Percentiles rank a stretch among this genome's conserved stretches.
These are phyloP conservation scores for Pangasius djambal DNA, from an alignment of 2,797 vertebrate species.

Conservation along the genomic window DNA sequence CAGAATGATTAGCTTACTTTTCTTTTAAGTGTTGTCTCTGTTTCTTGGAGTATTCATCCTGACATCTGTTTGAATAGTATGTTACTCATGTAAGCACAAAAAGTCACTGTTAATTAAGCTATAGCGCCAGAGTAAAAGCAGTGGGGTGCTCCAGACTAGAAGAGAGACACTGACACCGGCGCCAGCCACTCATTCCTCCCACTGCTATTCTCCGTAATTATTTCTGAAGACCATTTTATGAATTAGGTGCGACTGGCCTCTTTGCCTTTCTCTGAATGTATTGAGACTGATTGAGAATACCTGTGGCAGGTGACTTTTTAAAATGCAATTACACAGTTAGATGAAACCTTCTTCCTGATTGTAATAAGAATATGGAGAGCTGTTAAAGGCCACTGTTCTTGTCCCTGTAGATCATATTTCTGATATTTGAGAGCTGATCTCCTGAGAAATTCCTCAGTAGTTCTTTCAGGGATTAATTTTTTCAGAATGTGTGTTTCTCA, in stretches of 20 bases:
- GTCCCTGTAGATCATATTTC: constrained; percentile 34
- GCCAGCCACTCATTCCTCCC: constrained; percentile 33
- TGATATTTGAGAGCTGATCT: constrained; percentile 36
- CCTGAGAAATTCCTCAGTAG: neutral
- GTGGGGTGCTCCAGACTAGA: constrained; percentile 20
- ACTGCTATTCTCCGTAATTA: constrained; percentile 51
- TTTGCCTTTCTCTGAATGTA: constrained; percentile 31
- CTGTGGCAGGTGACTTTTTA: constrained; percentile 56
- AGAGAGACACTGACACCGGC: neutral
- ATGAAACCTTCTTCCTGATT: constrained; percentile 50
- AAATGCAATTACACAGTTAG: constrained; percentile 57
- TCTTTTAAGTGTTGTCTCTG: constrained; percentile 2
- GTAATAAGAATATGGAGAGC: constrained; percentile 48
- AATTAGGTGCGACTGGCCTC: constrained; percentile 45
- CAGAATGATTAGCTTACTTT: constrained; percentile 17
- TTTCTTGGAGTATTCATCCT: constrained; percentile 9
- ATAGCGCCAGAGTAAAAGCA: neutral
- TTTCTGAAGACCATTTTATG: constrained; percentile 56
- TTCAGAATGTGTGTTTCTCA: neutral
- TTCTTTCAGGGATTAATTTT: neutral
- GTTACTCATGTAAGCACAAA: constrained; percentile 1
- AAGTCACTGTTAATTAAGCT: constrained; percentile 29
- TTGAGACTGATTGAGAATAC: constrained; percentile 54
- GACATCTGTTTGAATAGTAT: constrained; percentile 33
- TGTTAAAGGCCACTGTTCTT: constrained; percentile 49